Conservation (phyloP, 2,113 vertebrate species). For the Nothobranchius kuhntae region DNA sequence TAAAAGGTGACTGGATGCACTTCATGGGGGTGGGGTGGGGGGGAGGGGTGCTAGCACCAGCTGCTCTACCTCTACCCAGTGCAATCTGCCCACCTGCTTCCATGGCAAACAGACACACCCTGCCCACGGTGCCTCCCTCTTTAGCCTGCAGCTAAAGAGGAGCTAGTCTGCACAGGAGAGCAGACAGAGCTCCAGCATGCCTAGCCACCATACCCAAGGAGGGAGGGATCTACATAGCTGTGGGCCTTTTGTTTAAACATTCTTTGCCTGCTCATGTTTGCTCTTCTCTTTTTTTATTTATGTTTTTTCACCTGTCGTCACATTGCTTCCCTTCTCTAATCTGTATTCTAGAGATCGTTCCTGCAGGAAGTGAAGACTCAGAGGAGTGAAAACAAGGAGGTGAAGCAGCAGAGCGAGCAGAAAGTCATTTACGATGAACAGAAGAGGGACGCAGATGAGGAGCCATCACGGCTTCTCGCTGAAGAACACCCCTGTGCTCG, state of each 20-base stretch:
- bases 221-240: constrained; percentile 59
- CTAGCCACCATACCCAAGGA: constrained; percentile 47
- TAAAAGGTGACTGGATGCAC: too few species aligned
- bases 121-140: constrained; percentile 43
- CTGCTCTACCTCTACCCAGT: constrained; percentile 36
- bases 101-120: constrained; percentile 64
- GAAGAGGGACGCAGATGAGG: constrained; percentile 54
- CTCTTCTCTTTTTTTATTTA: constrained; percentile 17
- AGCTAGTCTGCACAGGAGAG: constrained; percentile 59
- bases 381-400: constrained; percentile 50
- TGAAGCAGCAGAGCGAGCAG: constrained; percentile 6
- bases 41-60: constrained; percentile 24
- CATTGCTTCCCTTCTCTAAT: constrained; percentile 51
- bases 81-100: constrained; percentile 61
- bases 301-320: constrained; percentile 54
- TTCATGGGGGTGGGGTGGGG: too few species aligned
- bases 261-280: constrained; percentile 51
- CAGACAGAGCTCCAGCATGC: constrained; percentile 58
- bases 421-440: constrained; percentile 52
- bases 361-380: constrained; percentile 57
- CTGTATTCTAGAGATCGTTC: constrained; percentile 49
- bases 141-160: constrained; percentile 51
- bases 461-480: constrained; percentile 27
- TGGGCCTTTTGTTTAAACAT: constrained; percentile 62
- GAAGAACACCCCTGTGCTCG: constrained; percentile 57